These are phyloP conservation scores for Drosophila planitibia DNA, from an alignment of 2,888 invertebrate species.

Conservation along the genomic window DNA sequence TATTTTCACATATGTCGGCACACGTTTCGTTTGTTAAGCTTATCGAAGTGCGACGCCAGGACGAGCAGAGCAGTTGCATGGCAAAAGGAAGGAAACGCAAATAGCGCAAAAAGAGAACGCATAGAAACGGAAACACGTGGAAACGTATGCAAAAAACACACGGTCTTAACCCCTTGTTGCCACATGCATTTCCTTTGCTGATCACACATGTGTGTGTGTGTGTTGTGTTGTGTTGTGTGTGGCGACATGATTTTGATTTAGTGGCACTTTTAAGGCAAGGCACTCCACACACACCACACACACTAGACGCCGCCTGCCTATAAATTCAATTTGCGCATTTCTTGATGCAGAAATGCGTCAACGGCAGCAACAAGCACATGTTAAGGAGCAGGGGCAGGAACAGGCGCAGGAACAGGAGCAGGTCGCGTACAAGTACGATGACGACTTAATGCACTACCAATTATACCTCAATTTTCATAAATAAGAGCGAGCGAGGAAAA, in stretches of 20 bases:
- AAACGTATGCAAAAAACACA: conserved; percentile 81
- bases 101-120: conserved; percentile 57
- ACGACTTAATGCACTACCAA: conserved; percentile 81
- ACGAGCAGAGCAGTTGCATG: conserved; percentile 36
- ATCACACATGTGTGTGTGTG: conserved; percentile 17
- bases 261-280: conserved; percentile 77
- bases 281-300: conserved; percentile 41
- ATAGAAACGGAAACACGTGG: conserved; percentile 57
- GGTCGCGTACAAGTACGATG: conserved; percentile 31
- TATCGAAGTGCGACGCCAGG: conserved; percentile 60
- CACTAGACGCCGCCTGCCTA: conserved; percentile 47
- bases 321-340: conserved; percentile 82
- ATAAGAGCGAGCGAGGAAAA: conserved; percentile 61
- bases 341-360: conserved; percentile 81
- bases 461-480: conserved; percentile 85
- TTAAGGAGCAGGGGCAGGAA: conserved; percentile 12
- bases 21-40: conserved; percentile 55
- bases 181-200: conserved; percentile 57
- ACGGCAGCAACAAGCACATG: conserved; percentile 40
- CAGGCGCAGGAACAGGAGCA: conserved; percentile 14
- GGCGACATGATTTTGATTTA: conserved; percentile 69
- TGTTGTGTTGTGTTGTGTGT: conserved; percentile 31
- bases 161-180: conserved; percentile 72
- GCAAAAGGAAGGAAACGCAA: conserved; percentile 77
- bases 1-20: conserved; percentile 68